Evolutionary conservation across 2,888 invertebrate species (phyloP).

Genomic region (Melanotus villosus): DNA sequence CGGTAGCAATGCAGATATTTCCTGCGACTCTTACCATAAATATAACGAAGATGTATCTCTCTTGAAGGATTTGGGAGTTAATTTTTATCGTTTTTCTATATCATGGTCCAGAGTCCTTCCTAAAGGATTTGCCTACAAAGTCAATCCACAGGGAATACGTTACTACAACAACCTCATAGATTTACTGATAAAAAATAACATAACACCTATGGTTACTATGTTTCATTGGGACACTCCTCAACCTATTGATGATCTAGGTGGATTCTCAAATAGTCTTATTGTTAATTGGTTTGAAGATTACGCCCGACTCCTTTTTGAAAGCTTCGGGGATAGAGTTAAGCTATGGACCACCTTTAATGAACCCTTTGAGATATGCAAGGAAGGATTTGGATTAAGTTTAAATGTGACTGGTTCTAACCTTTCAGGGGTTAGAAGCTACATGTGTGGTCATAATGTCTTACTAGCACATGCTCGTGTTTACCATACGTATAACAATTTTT

Average conservation of each 20-base stretch:
- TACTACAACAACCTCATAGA: slow-evolving; percentile 86
- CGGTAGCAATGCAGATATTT: slow-evolving; percentile 75
- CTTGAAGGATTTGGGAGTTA: slow-evolving; percentile 74
- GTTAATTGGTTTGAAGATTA: slow-evolving; percentile 73
- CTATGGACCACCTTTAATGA: slow-evolving; percentile 72
- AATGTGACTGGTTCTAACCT: slow-evolving; percentile 64
- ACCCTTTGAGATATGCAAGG: slow-evolving; percentile 61
- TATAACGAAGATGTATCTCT: slow-evolving; percentile 77
- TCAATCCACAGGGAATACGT: slow-evolving; percentile 79
- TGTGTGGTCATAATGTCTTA: slow-evolving; percentile 74
- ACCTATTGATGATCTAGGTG: slow-evolving; percentile 64
- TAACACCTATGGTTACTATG: slow-evolving; percentile 67
- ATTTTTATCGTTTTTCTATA: slow-evolving; percentile 81
- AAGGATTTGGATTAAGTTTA: slow-evolving; percentile 57
- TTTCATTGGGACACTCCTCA: slow-evolving; percentile 73
- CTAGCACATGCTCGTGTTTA: slow-evolving; percentile 65
- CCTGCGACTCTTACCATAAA: slow-evolving; percentile 79
- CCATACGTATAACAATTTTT: slow-evolving; percentile 62
- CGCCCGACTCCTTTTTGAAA: slow-evolving; percentile 67
- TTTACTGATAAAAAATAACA: slow-evolving; percentile 74
- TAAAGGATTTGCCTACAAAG: slow-evolving; percentile 74
- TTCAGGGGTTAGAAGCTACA: slow-evolving; percentile 73
- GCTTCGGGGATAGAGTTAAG: slow-evolving; percentile 61
- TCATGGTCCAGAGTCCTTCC: slow-evolving; percentile 85
- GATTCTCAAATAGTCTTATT: slow-evolving; percentile 71